These are phyloP conservation scores for Adelosebastes latens DNA, from an alignment of 2,797 vertebrate genomes.

Conservation along the genomic window DNA sequence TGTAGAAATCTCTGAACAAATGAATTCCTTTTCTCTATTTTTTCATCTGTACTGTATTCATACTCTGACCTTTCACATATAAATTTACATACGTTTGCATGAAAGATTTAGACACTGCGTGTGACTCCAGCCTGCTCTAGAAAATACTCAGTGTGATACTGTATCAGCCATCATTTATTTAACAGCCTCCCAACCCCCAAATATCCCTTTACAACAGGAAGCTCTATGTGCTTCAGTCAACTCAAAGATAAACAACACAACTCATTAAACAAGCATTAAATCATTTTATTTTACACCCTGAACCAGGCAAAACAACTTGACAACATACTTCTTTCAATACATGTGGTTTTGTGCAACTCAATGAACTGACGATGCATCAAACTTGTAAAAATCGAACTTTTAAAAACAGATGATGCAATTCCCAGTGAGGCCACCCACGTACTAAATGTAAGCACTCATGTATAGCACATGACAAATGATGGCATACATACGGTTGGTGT, in stretches of 20 bases:
- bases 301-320: slow-evolving; percentile 1
- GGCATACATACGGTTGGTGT: background rate
- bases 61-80: background rate
- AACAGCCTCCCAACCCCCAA: background rate
- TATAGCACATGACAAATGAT: background rate
- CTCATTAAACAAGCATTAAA: background rate
- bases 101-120: slow-evolving; percentile 28
- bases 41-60: background rate
- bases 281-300: slow-evolving; percentile 29
- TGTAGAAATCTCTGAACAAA: background rate
- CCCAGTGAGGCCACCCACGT: background rate
- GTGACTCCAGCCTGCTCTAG: slow-evolving; percentile 6
- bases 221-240: background rate
- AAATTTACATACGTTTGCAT: slow-evolving; percentile 1
- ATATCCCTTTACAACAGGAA: slow-evolving; percentile 15
- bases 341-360: background rate
- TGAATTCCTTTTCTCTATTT: background rate
- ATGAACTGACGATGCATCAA: background rate
- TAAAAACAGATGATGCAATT: background rate
- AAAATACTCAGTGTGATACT: slow-evolving; percentile 42
- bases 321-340: background rate
- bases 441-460: background rate
- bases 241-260: slow-evolving; percentile 18
- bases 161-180: slow-evolving; percentile 51
- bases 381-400: background rate